These are phyloP conservation scores for Tipula confusa DNA, from an alignment of 2,888 invertebrate genomes.

Conservation along the genomic window DNA sequence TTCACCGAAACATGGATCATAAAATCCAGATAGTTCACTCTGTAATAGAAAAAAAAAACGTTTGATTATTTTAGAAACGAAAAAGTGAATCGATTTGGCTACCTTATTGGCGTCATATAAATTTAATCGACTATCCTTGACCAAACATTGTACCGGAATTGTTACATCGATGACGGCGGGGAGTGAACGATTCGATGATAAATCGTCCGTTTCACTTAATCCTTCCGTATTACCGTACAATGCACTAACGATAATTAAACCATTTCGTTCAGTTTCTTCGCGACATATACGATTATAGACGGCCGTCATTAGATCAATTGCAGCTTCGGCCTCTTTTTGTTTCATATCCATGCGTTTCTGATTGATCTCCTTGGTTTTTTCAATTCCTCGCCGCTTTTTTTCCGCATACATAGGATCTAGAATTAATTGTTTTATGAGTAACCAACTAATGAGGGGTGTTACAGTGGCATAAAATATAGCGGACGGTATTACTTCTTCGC, in stretches of 20 bases:
- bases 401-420: conserved; percentile 79
- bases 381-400: conserved; percentile 72
- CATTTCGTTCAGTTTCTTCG: conserved; percentile 77
- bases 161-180: conserved; percentile 76
- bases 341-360: conserved; percentile 66
- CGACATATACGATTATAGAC: conserved; percentile 77
- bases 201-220: conserved; percentile 40
- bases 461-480: conserved; percentile 91
- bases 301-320: conserved; percentile 85
- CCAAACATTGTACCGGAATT: conserved; percentile 89
- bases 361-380: conserved; percentile 76
- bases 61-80: conserved; percentile 1
- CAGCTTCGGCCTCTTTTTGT: conserved; percentile 77
- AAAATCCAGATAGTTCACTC: conserved; percentile 95
- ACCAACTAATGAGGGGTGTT: conserved; percentile 77
- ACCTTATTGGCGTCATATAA: conserved; percentile 85
- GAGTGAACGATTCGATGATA: conserved; percentile 40
- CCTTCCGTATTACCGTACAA: conserved; percentile 67
- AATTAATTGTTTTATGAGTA: conserved; percentile 75
- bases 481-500: conserved; percentile 83
- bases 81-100: conserved; percentile 36
- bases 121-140: conserved; percentile 83
- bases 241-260: conserved; percentile 81
- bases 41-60: conserved; percentile 50
- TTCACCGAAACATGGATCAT: conserved; percentile 91